phyloP scores from a whole-genome alignment of 2,888 invertebrate genomes.

The Habrosyne pyritoides region DNA sequence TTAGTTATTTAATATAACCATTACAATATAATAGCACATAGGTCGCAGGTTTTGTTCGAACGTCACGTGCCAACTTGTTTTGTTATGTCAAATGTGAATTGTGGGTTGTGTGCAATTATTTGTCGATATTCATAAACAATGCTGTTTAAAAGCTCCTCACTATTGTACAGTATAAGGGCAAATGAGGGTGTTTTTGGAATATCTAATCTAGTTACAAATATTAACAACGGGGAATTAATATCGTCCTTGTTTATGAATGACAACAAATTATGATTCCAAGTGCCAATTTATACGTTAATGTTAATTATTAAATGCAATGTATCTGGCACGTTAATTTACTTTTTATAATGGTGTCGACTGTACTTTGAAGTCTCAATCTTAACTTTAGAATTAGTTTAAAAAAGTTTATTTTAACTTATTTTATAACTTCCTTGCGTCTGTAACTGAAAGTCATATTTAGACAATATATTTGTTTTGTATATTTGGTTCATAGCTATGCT shows the following conservation, averaged over 20 bases:
- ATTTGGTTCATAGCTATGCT: not conserved
- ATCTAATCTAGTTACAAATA: not conserved
- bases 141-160: too few species aligned
- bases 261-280: conserved; percentile 36
- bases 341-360: conserved; percentile 25
- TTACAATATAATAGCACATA: conserved; percentile 46
- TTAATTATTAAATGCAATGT: conserved; percentile 19
- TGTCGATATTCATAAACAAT: not conserved
- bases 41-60: conserved; percentile 43
- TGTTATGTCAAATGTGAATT: conserved; percentile 22
- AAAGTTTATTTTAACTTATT: not conserved
- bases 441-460: too few species aligned
- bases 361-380: conserved; percentile 31
- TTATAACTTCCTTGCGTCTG: too few species aligned
- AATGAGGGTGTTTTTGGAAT: not conserved
- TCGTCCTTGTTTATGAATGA: conserved; percentile 9
- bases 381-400: not conserved
- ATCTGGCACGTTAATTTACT: not conserved
- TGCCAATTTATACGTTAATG: conserved; percentile 43
- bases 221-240: not conserved
- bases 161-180: not conserved
- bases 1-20: conserved; percentile 49
- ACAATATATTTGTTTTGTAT: not conserved
- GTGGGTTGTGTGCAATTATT: not conserved
- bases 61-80: conserved; percentile 55